Evolutionary conservation across 2,888 invertebrate species (phyloP), one percentile per base, ranked within the genome.

Genomic region (Gari tellinella): DNA sequence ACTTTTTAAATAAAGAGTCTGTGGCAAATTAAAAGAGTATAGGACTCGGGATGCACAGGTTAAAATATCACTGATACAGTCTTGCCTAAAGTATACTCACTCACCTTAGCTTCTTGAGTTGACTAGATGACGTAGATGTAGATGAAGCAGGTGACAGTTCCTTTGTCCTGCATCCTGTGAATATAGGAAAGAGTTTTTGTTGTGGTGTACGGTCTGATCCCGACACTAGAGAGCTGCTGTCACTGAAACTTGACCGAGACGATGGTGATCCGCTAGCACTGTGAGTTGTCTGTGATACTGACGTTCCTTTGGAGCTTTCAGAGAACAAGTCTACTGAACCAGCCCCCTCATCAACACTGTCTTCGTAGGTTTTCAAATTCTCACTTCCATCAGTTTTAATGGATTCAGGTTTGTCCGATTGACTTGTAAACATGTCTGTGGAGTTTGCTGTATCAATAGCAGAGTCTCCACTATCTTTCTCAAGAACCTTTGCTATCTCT

Each of bases 141-240:
- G n/a, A n/a, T n/a, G n/a, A n/a, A n/a, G n/a, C n/a, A 23, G 61
- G 45, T n/a, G 43, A 19, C 4, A 19, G 8, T 17, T 14, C 40
- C 15, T 38, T 48, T 26, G 48, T 43, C 31, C 31, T 31, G 5
- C 31, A 19, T 17, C 43, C 43, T 19, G 56, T 70, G 63, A 78
- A 78, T 21, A 78, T 74, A 4, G 78, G 78, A 45, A 78, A 78
- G 14, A 78, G 46, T 26, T 67, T 78, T 17, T 45, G 45, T 12
- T 46, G 52, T 10, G 41, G 12, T 15, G 23, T 5, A 8, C 21
- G 19, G 5, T 12, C 14, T 14, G 26, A 38, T 23, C 45, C 46
- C 0, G 45, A 46, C 12, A 19, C 21, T 1, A 56, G 19, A 38
- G 72, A 66, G 21, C 48, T 37, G 23, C 10, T 10, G 31, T n/a